Evolutionary conservation across 2,888 invertebrate genomes (phyloP).

Genomic region (Anticlea derivata): DNA sequence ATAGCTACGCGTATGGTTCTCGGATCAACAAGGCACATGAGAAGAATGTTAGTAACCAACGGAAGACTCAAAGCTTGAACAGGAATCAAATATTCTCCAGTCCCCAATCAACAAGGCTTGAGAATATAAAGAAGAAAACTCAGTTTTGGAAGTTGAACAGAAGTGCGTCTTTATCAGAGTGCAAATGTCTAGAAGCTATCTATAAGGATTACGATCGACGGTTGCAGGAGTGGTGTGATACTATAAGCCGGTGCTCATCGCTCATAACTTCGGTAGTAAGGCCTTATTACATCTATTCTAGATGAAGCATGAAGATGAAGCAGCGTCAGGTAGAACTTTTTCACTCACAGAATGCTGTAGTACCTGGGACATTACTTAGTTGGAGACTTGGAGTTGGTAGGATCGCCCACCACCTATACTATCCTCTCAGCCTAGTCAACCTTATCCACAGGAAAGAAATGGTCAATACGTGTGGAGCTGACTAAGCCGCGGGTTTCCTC

Average conservation of each 20-base stretch:
- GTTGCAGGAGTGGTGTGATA: conserved; percentile 78
- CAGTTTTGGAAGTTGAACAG: conserved; percentile 62
- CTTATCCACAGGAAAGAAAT: no score
- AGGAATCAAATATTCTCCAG: conserved; percentile 58
- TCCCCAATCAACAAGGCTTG: conserved; percentile 50
- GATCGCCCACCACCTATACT: no score
- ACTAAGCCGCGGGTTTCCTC: no score
- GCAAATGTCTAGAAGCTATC: conserved; percentile 71
- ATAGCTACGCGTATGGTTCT: conserved; percentile 59
- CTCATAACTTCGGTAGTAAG: conserved; percentile 62
- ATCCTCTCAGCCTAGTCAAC: no score
- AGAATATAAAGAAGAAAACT: conserved; percentile 62
- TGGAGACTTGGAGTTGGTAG: no score
- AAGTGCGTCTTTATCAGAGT: conserved; percentile 58
- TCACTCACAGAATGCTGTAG: no score
- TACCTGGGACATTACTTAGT: no score
- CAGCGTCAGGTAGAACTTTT: no score
- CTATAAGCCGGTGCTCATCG: conserved; percentile 71
- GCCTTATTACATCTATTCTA: no score
- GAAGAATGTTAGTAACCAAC: conserved; percentile 39
- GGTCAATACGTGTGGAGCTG: no score
- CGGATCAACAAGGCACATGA: conserved; percentile 50
- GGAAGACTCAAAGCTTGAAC: conserved; percentile 61
- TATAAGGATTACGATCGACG: conserved; percentile 76
- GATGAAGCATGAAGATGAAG: no score